Conservation (phyloP, 2,797 vertebrate species). For the Epinephelus awoara region DNA sequence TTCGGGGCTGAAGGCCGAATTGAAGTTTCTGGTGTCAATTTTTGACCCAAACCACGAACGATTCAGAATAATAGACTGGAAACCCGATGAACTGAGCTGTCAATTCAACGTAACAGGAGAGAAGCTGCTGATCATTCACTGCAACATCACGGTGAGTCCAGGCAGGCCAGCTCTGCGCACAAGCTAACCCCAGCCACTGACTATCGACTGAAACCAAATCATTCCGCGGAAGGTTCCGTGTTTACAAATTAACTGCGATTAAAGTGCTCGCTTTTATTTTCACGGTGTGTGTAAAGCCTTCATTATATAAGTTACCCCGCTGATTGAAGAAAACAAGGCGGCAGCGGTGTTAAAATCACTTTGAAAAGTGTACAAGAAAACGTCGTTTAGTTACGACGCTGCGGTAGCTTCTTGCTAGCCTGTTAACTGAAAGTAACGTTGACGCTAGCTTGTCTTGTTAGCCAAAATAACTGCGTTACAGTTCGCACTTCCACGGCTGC, state of each 20-base stretch:
- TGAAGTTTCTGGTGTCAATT: constrained; percentile 97
- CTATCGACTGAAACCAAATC: constrained; percentile 67
- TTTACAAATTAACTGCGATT: constrained; percentile 54
- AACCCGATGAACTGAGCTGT: constrained; percentile 95
- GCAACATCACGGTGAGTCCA: constrained; percentile 96
- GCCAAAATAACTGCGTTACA: constrained; percentile 74
- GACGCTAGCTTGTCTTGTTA: constrained; percentile 68
- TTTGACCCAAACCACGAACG: constrained; percentile 96
- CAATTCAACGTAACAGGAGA: constrained; percentile 92
- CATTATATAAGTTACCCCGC: accelerated
- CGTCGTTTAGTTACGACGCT: constrained; percentile 58
- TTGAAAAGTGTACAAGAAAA: constrained; percentile 39
- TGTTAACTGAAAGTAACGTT: constrained; percentile 56
- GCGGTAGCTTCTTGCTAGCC: constrained; percentile 74
- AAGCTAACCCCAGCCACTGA: constrained; percentile 65
- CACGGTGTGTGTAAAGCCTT: accelerated
- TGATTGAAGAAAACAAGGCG: neutral
- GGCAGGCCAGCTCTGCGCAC: constrained; percentile 69
- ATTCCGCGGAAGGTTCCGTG: constrained; percentile 53
- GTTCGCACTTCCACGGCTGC: constrained; percentile 14
- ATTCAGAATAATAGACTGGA: constrained; percentile 96
- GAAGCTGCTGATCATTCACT: constrained; percentile 94
- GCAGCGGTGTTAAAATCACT: constrained; percentile 9
- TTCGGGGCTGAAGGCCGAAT: constrained; percentile 97
- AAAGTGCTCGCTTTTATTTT: constrained; percentile 8